Evolutionary conservation across 2,113 vertebrate genomes (phyloP), one percentile per base, ranked within the genome.

Genomic region (Sander lucioperca): DNA sequence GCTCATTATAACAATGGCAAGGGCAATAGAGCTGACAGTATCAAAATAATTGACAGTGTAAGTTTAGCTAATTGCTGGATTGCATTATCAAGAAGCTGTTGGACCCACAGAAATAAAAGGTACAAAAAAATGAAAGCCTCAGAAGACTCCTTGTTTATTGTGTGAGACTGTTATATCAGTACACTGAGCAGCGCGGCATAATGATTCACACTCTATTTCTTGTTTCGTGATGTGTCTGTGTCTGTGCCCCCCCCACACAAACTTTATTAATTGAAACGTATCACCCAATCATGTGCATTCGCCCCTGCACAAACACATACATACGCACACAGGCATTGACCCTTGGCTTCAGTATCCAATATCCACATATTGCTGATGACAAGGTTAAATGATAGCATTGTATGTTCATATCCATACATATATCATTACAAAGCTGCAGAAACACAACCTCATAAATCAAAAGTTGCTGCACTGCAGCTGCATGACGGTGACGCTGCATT

Each of bases 281-380:
- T 80, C 61, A 68, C n/a, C 57, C 68, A 45, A 68, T 58, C 68
- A 67, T 71, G 79, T 63, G 68, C 57, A 71, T 62, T 65, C 6
- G 11, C 27, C 54, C 77, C 58, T 68, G 21, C 67, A 48, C 76
- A 61, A 15, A 68, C 21, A 25, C 58, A 70, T 50, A 27, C 58
- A 33, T 5, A 30, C 36, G 83, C 45, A 84, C 69, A 74, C 53
- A 79, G 33, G 15, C 66, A 72, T 21, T 25, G 66, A 62, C 58
- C 51, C 30, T 62, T 25, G 53, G 18, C 54, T 74, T 79, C 50
- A 45, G 78, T 85, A 66, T 88, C 81, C 83, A 53, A 82, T 88
- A 71, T 82, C 62, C 50, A 79, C 71, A 89, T 75, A 81, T 47
- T 89, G 91, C 88, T 89, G 89, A 91, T 88, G 82, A 84, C 84